Conservation (phyloP, 2,113 vertebrate genomes). For the Apaloderma vittatum region DNA sequence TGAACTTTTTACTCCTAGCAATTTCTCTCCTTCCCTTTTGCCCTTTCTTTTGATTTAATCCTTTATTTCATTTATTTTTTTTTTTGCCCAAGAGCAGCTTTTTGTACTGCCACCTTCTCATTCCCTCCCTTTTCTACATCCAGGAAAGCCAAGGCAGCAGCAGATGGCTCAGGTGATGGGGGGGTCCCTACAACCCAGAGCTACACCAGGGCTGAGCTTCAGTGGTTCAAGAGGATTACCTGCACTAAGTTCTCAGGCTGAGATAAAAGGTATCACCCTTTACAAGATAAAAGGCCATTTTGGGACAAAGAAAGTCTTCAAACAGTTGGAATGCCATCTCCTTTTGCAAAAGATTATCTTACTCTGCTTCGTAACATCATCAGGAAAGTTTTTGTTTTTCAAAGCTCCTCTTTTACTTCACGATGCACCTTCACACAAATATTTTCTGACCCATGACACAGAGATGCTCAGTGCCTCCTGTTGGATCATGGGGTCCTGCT, state of each 20-base stretch:
- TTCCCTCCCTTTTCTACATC: not conserved
- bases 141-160: not conserved
- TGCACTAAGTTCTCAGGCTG: not conserved
- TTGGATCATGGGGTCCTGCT: not conserved
- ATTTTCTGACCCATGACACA: not conserved
- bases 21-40: constrained; percentile 44
- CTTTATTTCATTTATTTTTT: not conserved
- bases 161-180: not conserved
- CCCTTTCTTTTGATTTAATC: constrained; percentile 54
- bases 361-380: not conserved
- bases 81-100: not conserved
- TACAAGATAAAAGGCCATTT: not conserved
- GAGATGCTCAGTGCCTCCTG: fast-evolving
- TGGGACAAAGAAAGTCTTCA: not conserved
- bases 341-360: not conserved
- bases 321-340: not conserved
- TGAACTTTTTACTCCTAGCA: constrained; percentile 33
- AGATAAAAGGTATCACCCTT: not conserved
- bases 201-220: not conserved
- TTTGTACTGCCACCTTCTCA: not conserved
- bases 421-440: not conserved
- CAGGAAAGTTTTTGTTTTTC: not conserved
- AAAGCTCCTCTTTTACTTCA: not conserved
- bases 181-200: not conserved
- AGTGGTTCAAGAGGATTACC: not conserved